phyloP scores from a whole-genome alignment of 2,888 invertebrate species.

The Nysson spinosus region DNA sequence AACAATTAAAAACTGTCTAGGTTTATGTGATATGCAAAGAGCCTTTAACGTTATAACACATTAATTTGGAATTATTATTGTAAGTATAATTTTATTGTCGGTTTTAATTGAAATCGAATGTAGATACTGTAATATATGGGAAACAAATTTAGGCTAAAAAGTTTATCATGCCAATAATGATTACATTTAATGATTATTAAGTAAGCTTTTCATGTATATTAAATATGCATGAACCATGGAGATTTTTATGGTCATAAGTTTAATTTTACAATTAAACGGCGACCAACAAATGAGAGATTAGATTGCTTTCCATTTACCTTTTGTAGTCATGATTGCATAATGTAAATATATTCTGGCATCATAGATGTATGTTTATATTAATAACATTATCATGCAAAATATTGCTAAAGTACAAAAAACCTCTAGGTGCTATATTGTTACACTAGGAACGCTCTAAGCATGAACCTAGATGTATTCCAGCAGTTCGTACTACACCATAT shows the following conservation, averaged over 20 bases:
- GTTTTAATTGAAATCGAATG: conserved; percentile 66
- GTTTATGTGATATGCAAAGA: conserved; percentile 73
- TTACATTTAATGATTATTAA: conserved; percentile 62
- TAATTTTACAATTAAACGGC: conserved; percentile 42
- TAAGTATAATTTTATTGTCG: conserved; percentile 65
- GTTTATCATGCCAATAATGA: conserved; percentile 65
- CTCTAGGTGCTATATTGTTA: conserved; percentile 77
- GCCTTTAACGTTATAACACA: conserved; percentile 69
- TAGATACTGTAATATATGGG: conserved; percentile 73
- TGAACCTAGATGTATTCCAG: conserved; percentile 63
- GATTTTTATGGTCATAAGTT: conserved; percentile 58
- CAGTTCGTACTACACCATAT: conserved; percentile 60
- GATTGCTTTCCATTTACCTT: conserved; percentile 67
- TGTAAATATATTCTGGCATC: conserved; percentile 73
- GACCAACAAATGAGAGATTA: conserved; percentile 49
- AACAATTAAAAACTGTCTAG: conserved; percentile 67
- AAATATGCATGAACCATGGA: conserved; percentile 59
- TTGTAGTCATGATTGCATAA: conserved; percentile 70
- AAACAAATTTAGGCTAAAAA: conserved; percentile 46
- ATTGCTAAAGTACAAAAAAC: conserved; percentile 77
- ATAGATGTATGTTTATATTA: conserved; percentile 66
- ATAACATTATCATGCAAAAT: conserved; percentile 74
- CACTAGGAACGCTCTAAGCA: conserved; percentile 69
- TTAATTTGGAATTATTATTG: conserved; percentile 66
- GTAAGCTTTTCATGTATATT: conserved; percentile 63